Base-by-base conservation (phyloP, 2,888 invertebrate genomes). In the Hirtodrosophila alboralis region DNA sequence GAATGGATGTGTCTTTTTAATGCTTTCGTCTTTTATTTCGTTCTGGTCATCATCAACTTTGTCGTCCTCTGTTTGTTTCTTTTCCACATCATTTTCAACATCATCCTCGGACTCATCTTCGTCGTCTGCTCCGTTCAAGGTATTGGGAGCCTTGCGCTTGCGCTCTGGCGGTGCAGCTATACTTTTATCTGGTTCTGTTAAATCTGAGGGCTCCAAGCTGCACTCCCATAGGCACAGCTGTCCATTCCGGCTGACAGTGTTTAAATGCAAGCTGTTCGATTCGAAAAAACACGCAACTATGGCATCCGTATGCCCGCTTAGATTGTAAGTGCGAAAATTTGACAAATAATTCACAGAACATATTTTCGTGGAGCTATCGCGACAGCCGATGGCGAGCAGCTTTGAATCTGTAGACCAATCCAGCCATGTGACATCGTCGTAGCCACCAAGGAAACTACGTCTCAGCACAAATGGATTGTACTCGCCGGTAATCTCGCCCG, bases 341-440 rank as follows among this genome's bases (percentile, higher is more conserved):
- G 92, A 91, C 73, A 93, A 93, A 86, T 93, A 94, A 51, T 94
- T 93, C 0, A 97, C 90, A 0, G 95, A 94, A 89, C 96, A 96
- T 34, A 99, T 92, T 88, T 95, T 94, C 0, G 95, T 95, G n/a
- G 95, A 93, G 87, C 95, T 96, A 90, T 99, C 98, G 87, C 95
- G 96, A 0, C 96, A 95, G 0, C 98, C 98, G 6, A 96, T 94
- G n/a, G 96, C 96, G 7, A 99, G 90, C 28, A 97, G 92, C 86
- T 93, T 95, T 0, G 98, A 98, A 90, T 99, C 98, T 13, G 93
- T 92, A 0, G 98, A 96, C 99, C 99, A 99, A 88, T 96, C 95
- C 2, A 99, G 87, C 87, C 95, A 96, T 0, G 95, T 95, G 0
- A 96, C 95, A 61, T 95, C 95, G 88, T 97, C 97, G 59, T 93